Evolutionary conservation across 2,113 vertebrate genomes (phyloP).

Genomic region (Callaeas wilsoni): DNA sequence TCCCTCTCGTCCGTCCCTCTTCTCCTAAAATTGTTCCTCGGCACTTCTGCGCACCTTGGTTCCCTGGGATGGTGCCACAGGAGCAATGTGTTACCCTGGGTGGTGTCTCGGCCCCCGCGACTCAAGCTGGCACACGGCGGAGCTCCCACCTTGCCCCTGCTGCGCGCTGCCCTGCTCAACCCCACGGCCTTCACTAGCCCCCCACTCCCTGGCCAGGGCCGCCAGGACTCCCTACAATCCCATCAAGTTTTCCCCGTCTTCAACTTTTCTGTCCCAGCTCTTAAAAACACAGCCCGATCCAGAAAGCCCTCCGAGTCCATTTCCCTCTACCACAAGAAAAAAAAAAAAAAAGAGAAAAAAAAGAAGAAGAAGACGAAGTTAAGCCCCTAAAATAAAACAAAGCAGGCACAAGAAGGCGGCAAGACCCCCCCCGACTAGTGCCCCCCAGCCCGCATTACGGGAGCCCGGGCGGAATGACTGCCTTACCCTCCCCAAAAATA

Average conservation of each 20-base stretch:
- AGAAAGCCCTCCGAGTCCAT: background rate
- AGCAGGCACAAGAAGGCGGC: background rate
- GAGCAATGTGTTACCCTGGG: background rate
- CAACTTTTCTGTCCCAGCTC: background rate
- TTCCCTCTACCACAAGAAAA: background rate
- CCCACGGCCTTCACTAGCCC: background rate
- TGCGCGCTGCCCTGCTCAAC: background rate
- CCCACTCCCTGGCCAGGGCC: background rate
- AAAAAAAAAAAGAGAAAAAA: background rate
- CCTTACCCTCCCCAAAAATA: background rate
- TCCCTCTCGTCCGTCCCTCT: background rate
- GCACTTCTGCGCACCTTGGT: background rate
- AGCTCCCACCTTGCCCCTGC: background rate
- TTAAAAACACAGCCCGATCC: background rate
- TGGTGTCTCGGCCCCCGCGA: fast-evolving
- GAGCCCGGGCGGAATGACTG: background rate
- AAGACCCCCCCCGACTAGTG: background rate
- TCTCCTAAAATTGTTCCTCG: background rate
- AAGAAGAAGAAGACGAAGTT: background rate
- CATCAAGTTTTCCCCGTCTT: background rate
- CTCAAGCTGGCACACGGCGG: background rate
- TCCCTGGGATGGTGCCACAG: background rate
- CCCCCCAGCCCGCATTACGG: background rate
- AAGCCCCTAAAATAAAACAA: background rate
- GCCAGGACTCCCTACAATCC: background rate